Evolutionary conservation across 2,113 vertebrate genomes (phyloP).

Genomic region (human): DNA sequence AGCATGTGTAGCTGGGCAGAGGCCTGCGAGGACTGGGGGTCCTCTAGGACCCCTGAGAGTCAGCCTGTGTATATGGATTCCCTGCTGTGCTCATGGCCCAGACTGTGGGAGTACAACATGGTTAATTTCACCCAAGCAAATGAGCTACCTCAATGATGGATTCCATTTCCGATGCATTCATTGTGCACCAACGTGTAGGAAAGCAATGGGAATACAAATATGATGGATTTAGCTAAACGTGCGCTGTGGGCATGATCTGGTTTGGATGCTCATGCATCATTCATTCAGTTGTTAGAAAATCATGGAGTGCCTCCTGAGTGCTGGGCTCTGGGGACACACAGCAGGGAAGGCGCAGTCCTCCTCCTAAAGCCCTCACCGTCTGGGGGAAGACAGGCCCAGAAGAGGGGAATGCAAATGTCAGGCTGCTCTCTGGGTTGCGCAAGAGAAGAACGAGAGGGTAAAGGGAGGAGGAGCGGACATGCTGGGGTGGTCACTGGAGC

Average conservation of each 20-base stretch:
- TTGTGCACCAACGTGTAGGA: fast-evolving
- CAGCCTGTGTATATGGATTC: not conserved
- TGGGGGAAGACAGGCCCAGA: no score
- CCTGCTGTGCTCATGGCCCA: fast-evolving
- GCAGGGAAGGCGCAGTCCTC: no score
- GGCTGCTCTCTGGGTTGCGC: not conserved
- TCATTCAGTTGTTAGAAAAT: not conserved
- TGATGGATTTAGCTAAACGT: fast-evolving
- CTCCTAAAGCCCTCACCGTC: not conserved
- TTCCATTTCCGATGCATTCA: fast-evolving
- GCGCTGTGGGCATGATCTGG: fast-evolving
- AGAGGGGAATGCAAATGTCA: not conserved
- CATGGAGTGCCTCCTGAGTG: fast-evolving
- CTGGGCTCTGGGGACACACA: not conserved
- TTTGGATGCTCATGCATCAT: fast-evolving
- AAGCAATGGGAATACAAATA: not conserved
- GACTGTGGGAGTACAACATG: fast-evolving
- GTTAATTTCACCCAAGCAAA: not conserved
- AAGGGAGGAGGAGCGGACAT: fast-evolving
- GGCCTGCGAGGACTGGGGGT: not conserved
- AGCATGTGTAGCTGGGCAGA: fast-evolving
- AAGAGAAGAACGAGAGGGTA: not conserved
- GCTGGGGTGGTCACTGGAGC: not conserved
- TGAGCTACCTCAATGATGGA: not conserved
- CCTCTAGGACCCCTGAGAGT: not conserved